phyloP scores from a whole-genome alignment of 2,888 invertebrate genomes.

The Thereva unica region DNA sequence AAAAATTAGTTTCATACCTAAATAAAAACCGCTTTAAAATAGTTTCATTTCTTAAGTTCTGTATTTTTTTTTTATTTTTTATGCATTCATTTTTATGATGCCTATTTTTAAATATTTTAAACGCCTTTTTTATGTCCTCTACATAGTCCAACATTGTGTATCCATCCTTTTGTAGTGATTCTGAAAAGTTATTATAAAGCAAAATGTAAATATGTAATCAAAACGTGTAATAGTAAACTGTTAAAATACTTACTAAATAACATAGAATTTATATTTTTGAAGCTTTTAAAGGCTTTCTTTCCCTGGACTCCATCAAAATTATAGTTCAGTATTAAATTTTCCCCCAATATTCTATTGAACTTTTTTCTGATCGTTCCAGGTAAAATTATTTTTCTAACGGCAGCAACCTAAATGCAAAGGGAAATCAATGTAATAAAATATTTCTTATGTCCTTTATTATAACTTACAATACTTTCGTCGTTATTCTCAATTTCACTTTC shows the following conservation, averaged over 20 bases:
- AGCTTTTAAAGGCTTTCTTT: slow-evolving; percentile 7
- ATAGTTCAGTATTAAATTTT: too few species aligned
- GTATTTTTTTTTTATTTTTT: too few species aligned
- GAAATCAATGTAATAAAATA: too few species aligned
- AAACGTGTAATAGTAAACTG: slow-evolving; percentile 2
- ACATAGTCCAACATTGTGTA: slow-evolving; percentile 6
- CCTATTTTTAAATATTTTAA: not conserved
- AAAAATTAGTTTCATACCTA: not conserved
- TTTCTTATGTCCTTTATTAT: too few species aligned
- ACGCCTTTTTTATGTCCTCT: slow-evolving; percentile 10
- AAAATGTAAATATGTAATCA: slow-evolving; percentile 13
- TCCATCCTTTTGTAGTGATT: slow-evolving; percentile 10
- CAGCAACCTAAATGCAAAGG: too few species aligned
- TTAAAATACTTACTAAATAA: slow-evolving; percentile 8
- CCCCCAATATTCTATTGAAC: too few species aligned
- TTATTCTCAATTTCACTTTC: slow-evolving; percentile 6
- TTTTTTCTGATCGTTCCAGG: too few species aligned
- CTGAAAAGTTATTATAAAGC: slow-evolving; percentile 8
- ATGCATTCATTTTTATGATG: too few species aligned
- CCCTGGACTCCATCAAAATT: too few species aligned
- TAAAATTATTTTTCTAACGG: too few species aligned
- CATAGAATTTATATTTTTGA: slow-evolving; percentile 8
- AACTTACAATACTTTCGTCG: slow-evolving; percentile 7
- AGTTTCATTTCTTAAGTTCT: too few species aligned
- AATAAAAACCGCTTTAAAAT: too few species aligned